These are phyloP conservation scores for Sitophilus oryzae DNA, from an alignment of 1,140 invertebrate genomes.

Conservation along the genomic window DNA sequence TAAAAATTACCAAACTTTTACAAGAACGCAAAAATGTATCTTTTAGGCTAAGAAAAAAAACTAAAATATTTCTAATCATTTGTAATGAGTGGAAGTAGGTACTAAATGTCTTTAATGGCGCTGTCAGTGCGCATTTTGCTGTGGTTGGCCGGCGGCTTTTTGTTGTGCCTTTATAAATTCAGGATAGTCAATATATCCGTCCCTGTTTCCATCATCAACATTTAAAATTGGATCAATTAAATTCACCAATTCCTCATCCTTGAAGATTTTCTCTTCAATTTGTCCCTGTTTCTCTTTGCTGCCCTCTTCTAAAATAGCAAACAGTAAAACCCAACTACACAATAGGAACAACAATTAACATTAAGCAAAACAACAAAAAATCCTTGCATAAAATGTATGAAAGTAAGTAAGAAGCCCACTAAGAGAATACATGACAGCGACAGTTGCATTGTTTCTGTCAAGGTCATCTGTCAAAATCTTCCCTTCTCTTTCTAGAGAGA, in stretches of 20 bases:
- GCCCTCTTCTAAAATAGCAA: constrained; percentile 59
- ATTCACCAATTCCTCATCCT: constrained; percentile 78
- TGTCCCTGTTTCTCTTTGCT: constrained; percentile 56
- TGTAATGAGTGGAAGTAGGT: no score
- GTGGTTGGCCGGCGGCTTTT: constrained; percentile 50
- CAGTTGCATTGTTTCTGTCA: no score
- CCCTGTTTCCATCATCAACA: constrained; percentile 85
- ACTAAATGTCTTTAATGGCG: constrained; percentile 3
- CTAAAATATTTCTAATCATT: no score
- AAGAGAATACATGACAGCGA: no score
- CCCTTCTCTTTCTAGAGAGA: no score
- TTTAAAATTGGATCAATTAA: constrained; percentile 91
- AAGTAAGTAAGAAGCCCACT: constrained; percentile 7
- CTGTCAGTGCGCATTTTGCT: constrained; percentile 13
- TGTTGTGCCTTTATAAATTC: constrained; percentile 90
- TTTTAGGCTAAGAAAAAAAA: no score
- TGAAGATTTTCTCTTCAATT: constrained; percentile 77
- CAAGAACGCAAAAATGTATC: no score
- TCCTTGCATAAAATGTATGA: background rate
- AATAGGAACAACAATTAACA: constrained; percentile 7
- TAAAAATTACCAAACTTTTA: no score
- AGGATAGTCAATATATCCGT: constrained; percentile 93
- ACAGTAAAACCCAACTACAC: constrained; percentile 24
- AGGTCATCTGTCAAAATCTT: no score
- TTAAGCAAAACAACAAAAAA: background rate